Conservation (phyloP, 1,140 invertebrate genomes). For the Drosophila oshimai region DNA sequence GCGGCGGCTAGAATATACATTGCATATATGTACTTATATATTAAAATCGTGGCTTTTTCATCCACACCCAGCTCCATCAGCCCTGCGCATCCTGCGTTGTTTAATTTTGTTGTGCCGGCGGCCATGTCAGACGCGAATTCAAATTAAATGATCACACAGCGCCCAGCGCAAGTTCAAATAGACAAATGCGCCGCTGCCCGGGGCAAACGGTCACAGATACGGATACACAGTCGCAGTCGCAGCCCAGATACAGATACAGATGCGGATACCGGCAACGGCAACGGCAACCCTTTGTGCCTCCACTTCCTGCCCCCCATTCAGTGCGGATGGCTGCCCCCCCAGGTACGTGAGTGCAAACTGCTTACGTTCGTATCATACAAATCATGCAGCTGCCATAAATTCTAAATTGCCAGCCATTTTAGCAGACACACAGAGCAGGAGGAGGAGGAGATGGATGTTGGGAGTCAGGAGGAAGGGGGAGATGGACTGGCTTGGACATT, state of each 20-base stretch:
- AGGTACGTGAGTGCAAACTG: constrained; percentile 76
- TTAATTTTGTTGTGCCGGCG: constrained; percentile 33
- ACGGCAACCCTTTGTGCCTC: constrained; percentile 38
- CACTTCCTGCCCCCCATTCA: constrained; percentile 8
- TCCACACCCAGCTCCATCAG: too few relatives aligned
- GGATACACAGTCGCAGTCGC: neutral
- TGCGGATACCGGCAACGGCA: constrained; percentile 25
- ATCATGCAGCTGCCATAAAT: constrained; percentile 81
- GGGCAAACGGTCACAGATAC: neutral
- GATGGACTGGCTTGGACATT: constrained; percentile 24
- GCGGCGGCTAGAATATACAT: constrained; percentile 42
- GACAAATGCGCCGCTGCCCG: constrained; percentile 56
- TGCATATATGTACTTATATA: neutral
- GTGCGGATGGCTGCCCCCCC: constrained; percentile 22
- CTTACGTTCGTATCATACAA: constrained; percentile 80
- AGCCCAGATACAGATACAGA: constrained; percentile 20
- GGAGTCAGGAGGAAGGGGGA: neutral
- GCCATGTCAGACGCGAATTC: constrained; percentile 62
- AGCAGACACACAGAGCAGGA: constrained; percentile 38
- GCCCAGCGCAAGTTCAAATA: constrained; percentile 53
- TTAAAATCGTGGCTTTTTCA: neutral
- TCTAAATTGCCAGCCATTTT: constrained; percentile 79
- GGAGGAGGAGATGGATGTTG: neutral
- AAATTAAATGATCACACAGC: constrained; percentile 76
- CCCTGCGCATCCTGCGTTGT: constrained; percentile 25